phyloP scores from a whole-genome alignment of 2,113 vertebrate species.

The Protobothrops mucrosquamatus region DNA sequence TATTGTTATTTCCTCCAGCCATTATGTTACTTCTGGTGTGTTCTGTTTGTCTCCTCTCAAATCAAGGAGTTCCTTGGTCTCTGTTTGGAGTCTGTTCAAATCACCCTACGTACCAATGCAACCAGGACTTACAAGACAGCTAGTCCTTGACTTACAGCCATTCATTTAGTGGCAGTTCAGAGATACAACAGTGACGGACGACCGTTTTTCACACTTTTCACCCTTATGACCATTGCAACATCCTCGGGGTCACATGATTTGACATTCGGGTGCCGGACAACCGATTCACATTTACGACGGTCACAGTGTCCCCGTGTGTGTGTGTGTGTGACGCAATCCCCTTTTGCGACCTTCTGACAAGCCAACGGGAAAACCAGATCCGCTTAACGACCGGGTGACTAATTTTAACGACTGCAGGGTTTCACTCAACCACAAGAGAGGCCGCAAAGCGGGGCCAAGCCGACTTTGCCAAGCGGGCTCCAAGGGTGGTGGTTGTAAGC shows the following conservation, averaged over 20 bases:
- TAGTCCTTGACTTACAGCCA: neutral
- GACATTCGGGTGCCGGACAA: neutral
- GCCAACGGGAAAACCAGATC: neutral
- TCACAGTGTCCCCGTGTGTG: neutral
- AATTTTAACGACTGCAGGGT: no score
- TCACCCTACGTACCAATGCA: neutral
- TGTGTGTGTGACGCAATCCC: no score
- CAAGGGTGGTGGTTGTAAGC: fast-evolving
- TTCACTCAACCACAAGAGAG: no score
- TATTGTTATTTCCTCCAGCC: neutral
- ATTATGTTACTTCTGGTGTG: neutral
- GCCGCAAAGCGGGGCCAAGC: neutral
- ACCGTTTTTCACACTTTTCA: no score
- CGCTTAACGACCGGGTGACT: no score
- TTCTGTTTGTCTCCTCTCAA: neutral
- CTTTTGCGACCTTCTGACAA: neutral
- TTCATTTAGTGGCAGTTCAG: neutral
- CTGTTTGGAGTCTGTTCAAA: neutral
- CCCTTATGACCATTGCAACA: neutral
- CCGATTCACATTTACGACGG: neutral
- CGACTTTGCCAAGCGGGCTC: no score
- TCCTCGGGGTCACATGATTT: neutral
- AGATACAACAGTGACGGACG: neutral
- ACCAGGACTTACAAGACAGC: neutral
- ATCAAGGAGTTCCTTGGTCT: neutral